phyloP scores from a whole-genome alignment of 1,140 invertebrate species.

The Chrysoperla carnea region DNA sequence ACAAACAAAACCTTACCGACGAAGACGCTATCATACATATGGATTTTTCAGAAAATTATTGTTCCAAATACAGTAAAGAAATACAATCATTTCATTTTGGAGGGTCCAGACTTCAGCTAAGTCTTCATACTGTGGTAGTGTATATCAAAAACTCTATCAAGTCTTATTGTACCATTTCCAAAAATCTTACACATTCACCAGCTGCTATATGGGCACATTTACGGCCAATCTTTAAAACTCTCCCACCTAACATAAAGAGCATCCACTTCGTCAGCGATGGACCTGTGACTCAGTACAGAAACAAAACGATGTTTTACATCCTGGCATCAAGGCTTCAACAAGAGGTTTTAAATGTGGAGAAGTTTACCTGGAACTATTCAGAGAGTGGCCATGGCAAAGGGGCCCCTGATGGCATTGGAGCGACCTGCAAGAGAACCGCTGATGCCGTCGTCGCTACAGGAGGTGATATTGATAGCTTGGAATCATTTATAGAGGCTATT shows the following conservation, averaged over 20 bases:
- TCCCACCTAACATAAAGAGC: background rate
- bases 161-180: constrained; percentile 12
- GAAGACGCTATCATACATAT: constrained; percentile 11
- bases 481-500: constrained; percentile 17
- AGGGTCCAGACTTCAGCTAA: constrained; percentile 13
- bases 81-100: constrained; percentile 20
- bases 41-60: constrained; percentile 17
- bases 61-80: constrained; percentile 15
- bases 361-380: constrained; percentile 21
- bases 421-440: constrained; percentile 20
- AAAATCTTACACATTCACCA: constrained; percentile 10
- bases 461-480: constrained; percentile 4
- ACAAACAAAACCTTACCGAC: constrained; percentile 10
- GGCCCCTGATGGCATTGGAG: constrained; percentile 24
- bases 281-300: no score
- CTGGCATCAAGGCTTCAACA: no score
- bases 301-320: no score
- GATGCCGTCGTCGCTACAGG: no score
- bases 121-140: constrained; percentile 17
- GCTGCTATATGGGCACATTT: constrained; percentile 16
- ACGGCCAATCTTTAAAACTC: constrained; percentile 5
- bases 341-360: constrained; percentile 7
- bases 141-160: constrained; percentile 9
- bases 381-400: constrained; percentile 27
- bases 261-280: no score